Evolutionary conservation across 1,140 invertebrate genomes (phyloP).

Genomic region (Eulimnadia texana): DNA sequence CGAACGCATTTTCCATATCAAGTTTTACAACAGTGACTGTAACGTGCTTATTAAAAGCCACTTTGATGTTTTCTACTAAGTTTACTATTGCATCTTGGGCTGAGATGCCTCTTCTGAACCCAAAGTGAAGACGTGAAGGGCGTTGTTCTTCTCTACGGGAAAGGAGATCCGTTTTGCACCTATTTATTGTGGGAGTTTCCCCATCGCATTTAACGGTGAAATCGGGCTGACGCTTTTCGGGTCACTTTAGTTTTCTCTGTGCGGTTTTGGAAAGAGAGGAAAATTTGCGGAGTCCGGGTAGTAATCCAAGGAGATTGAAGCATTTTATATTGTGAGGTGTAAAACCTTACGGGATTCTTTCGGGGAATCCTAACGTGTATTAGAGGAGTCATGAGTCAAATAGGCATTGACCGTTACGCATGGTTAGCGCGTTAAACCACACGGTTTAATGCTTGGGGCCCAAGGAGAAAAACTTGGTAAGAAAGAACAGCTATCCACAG

Average conservation of each 20-base stretch:
- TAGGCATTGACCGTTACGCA: no score
- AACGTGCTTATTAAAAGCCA: not conserved
- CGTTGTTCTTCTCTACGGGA: not conserved
- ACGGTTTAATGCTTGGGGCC: no score
- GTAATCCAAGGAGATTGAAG: not conserved
- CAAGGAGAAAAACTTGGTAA: no score
- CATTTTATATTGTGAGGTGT: no score
- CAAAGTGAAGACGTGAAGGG: not conserved
- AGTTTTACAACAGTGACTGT: not conserved
- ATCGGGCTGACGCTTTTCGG: not conserved
- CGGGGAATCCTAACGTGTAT: no score
- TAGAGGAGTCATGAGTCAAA: no score
- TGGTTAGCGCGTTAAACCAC: no score
- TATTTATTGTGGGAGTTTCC: not conserved
- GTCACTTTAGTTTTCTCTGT: not conserved
- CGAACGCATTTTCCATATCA: not conserved
- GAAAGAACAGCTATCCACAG: no score
- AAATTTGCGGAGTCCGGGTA: not conserved
- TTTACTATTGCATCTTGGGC: not conserved
- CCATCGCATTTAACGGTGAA: not conserved
- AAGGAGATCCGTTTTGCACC: not conserved
- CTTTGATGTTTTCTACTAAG: not conserved
- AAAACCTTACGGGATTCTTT: no score
- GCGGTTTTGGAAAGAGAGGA: not conserved
- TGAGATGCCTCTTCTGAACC: not conserved